phyloP scores from a whole-genome alignment of 2,888 invertebrate species.

The Pseudanteris insignis region DNA sequence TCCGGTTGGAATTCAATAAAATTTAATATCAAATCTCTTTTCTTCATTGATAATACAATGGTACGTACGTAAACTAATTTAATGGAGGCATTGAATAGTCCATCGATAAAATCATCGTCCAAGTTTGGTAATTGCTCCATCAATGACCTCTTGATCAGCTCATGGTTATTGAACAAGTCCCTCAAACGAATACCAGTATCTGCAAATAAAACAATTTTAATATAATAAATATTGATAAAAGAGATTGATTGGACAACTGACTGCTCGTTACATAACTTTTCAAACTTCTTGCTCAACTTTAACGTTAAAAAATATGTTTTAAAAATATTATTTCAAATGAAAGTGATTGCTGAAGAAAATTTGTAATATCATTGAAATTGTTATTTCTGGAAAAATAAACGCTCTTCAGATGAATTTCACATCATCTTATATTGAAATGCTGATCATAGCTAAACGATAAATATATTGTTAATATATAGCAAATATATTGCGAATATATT shows the following conservation, averaged over 20 bases:
- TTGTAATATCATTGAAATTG: too few species aligned
- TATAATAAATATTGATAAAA: constrained; percentile 5
- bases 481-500: too few species aligned
- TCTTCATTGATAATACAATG: constrained; percentile 29
- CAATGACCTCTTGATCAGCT: constrained; percentile 65
- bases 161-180: constrained; percentile 68
- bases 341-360: too few species aligned
- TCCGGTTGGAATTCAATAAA: too few species aligned
- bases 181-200: constrained; percentile 69
- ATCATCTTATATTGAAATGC: too few species aligned
- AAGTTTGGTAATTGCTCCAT: constrained; percentile 62
- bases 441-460: too few species aligned
- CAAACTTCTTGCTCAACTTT: too few species aligned
- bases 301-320: too few species aligned
- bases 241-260: constrained; percentile 8
- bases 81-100: constrained; percentile 67
- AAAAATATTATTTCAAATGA: too few species aligned
- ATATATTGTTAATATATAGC: too few species aligned
- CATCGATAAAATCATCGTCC: constrained; percentile 62
- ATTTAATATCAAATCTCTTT: constrained; percentile 18
- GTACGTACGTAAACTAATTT: constrained; percentile 69
- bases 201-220: constrained; percentile 50
- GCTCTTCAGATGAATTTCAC: too few species aligned
- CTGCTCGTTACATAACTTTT: background rate
- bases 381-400: too few species aligned